Conservation (phyloP, 2,888 invertebrate species). For the Dolichopus griseipennis region DNA sequence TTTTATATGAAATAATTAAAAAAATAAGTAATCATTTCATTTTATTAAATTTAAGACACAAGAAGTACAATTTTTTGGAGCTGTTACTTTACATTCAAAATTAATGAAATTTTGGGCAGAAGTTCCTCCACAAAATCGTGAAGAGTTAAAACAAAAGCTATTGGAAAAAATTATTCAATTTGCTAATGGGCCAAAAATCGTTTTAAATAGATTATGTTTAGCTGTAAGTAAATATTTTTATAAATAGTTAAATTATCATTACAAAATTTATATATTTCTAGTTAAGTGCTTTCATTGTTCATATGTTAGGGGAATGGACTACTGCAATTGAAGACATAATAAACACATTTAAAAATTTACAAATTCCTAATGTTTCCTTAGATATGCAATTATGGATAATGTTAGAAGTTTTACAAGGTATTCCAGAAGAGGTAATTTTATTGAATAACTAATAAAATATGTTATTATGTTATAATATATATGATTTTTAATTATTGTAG, state of each 20-base stretch:
- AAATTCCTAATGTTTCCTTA: constrained; percentile 51
- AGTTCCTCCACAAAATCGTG: constrained; percentile 70
- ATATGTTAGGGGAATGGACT: constrained; percentile 48
- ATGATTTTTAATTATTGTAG: constrained; percentile 19
- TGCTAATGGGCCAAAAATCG: constrained; percentile 73
- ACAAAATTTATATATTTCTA: constrained; percentile 40
- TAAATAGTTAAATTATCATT: background rate
- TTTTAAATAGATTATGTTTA: constrained; percentile 77
- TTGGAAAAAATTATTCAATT: constrained; percentile 68
- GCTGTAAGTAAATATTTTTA: constrained; percentile 50
- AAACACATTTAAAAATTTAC: constrained; percentile 51
- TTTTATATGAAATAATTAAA: background rate
- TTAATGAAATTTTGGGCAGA: constrained; percentile 81
- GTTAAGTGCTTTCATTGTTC: constrained; percentile 77
- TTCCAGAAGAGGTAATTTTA: constrained; percentile 71
- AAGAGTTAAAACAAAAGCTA: constrained; percentile 65
- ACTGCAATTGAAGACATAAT: constrained; percentile 69
- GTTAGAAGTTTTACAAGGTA: constrained; percentile 72
- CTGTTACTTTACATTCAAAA: constrained; percentile 81
- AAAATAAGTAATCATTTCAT: background rate
- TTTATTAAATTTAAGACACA: constrained; percentile 50
- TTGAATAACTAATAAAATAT: constrained; percentile 3
- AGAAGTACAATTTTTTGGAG: constrained; percentile 91
- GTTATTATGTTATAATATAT: constrained; percentile 2
- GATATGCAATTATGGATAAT: constrained; percentile 58